Evolutionary conservation across 1,140 invertebrate species (phyloP), one percentile per base, ranked within the genome.

Genomic region (Drosophila chauvacae): DNA sequence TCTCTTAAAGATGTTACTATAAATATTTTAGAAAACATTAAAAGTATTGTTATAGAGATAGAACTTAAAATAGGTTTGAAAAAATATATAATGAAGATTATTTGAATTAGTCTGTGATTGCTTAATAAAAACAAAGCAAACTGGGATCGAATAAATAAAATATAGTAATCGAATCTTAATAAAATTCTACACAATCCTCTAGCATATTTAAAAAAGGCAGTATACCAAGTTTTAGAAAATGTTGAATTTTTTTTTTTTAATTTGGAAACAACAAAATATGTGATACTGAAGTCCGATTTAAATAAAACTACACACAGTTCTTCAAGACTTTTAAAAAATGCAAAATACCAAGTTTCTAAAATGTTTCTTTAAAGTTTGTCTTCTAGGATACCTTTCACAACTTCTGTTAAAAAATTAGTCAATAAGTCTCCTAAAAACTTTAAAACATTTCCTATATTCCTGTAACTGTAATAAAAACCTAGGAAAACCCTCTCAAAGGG

Each of bases 401-500:
- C 1, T 16, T 48, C 3, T 7, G 7, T 48, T 26, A 2, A 7
- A 14, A 26, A 47, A 26, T 26, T 26, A 16, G 6, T 20, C 48
- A 50, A 50, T 18, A 50, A 47, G 23, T 47, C 20, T 26, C 2
- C 1, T 18, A 6, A 1, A 13, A 51, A 7, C 28, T 14, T 5
- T 0, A 1, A 13, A 13, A 20, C 4, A 35, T 53, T 20, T 14
- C 13, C 50, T 2, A 3, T 53, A 14, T 5, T 20, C 6, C 6
- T 11, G n/a, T 16, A 28, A 50, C n/a, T 14, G 1, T 1, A 28
- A 30, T 30, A 20, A 33, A 35, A 35, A 1, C 14, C 1, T 37
- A 5, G 2, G 1, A 16, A 57, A 41, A 13, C 55, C 35, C 23
- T 42, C n/a, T 56, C 53, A 14, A n/a, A 62, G 45, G 60, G 60